Evolutionary conservation across 92 coral and sea anemone genomes (phyloP), one percentile per base, ranked within the genome.

Genomic region (Ricordea florida): DNA sequence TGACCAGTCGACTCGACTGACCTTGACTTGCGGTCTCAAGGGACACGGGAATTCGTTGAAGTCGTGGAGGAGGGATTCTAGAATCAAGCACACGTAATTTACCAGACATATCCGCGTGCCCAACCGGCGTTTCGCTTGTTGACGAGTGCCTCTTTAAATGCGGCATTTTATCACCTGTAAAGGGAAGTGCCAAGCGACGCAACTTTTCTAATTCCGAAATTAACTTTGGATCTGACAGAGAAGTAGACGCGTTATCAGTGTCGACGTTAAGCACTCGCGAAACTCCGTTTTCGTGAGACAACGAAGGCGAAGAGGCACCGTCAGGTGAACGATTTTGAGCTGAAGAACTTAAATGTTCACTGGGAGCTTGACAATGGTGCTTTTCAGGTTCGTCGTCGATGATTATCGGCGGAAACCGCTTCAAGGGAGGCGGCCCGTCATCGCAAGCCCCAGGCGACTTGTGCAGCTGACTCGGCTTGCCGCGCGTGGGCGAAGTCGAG

Each of bases 141-240:
- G 77, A 70, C 38, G 77, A 70, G 17, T 70, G 77, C 46, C 77
- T 70, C 65, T 65, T 57, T 6, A 70, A 56, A 26, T 53, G 62
- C 6, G 77, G 77, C 77, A 70, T 70, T 55, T 70, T 65, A 21
- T 56, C 56, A 41, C 33, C 56, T 21, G 20, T 56, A 63, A 63
- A 53, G 3, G 64, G 65, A 6, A 55, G 29, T 6, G 42, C 27
- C 4, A 40, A 18, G 14, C 42, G 47, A 10, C 41, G 32, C 10
- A 6, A 14, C 38, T 56, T 15, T 10, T 36, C 65, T 18, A 11
- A 9, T 31, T 27, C 38, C 15, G 77, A 26, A 58, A 70, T 38
- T 70, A 53, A 53, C 25, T 51, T 70, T 42, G 41, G 56, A 51
- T 70, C 77, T 38, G 51, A 40, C 20, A 70, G 37, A 41, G 77